Evolutionary conservation across 2,797 vertebrate species (phyloP).

Genomic region (Capromys pilorides): DNA sequence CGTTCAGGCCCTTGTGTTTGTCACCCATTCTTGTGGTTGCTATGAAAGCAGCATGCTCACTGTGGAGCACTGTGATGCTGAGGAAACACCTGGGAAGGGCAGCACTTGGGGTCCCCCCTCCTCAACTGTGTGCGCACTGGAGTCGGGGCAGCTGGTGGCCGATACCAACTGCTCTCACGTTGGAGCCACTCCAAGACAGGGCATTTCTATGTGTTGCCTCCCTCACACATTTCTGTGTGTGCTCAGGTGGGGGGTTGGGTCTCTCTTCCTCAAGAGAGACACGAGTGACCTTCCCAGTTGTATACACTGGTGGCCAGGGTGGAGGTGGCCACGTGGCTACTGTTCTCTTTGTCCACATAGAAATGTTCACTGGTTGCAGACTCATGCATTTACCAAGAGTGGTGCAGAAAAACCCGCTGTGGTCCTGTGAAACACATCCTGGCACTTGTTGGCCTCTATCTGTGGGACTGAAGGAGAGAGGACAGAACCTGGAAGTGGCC

Average conservation of each 20-base stretch:
- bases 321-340: background rate
- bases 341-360: background rate
- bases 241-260: background rate
- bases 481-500: background rate
- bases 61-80: rapidly evolving
- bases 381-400: background rate
- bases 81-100: background rate
- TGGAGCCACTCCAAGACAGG: background rate
- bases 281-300: background rate
- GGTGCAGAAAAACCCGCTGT: background rate
- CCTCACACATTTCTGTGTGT: background rate
- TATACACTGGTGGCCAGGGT: background rate
- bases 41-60: background rate
- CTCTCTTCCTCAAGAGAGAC: background rate
- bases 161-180: background rate
- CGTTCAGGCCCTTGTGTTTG: background rate
- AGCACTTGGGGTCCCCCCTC: rapidly evolving
- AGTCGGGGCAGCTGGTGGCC: background rate
- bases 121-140: background rate
- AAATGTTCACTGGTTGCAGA: background rate
- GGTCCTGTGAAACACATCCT: background rate
- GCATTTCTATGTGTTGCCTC: background rate
- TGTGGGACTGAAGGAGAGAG: background rate
- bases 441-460: background rate
- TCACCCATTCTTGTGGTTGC: background rate